Conservation (phyloP, 2,797 vertebrate species). For the Sphenopsis melanotis region DNA sequence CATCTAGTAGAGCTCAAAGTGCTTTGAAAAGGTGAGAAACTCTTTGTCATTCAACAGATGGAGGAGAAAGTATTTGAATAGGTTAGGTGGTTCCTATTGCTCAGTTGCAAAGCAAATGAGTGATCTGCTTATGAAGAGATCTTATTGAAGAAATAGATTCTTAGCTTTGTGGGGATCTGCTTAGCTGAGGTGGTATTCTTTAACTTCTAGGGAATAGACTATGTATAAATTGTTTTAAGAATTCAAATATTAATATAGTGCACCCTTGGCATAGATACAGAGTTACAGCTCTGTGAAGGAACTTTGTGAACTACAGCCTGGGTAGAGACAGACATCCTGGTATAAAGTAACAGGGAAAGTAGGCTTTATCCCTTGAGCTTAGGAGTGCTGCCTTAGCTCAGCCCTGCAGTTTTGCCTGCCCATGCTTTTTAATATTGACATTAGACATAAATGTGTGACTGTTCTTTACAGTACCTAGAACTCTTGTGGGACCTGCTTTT, state of each 20-base stretch:
- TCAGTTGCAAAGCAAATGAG: neutral
- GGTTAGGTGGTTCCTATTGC: neutral
- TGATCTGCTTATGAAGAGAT: neutral
- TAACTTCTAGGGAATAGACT: neutral
- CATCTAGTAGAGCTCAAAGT: neutral
- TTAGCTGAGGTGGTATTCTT: neutral
- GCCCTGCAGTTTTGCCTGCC: neutral
- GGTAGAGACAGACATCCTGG: neutral
- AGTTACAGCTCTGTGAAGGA: neutral
- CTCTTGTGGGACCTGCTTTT: neutral
- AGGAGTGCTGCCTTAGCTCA: neutral
- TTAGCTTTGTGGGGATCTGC: neutral
- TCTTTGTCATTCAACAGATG: neutral
- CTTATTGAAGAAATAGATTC: neutral
- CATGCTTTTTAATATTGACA: neutral
- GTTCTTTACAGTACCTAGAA: neutral
- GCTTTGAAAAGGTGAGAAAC: neutral
- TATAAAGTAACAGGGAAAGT: neutral
- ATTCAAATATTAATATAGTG: neutral
- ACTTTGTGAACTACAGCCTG: neutral
- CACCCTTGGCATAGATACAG: neutral
- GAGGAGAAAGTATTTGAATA: neutral
- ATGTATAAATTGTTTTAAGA: neutral
- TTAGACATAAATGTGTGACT: neutral
- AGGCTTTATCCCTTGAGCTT: neutral